Evolutionary conservation across 1,140 invertebrate species (phyloP).

Genomic region (Phthorimaea operculella): DNA sequence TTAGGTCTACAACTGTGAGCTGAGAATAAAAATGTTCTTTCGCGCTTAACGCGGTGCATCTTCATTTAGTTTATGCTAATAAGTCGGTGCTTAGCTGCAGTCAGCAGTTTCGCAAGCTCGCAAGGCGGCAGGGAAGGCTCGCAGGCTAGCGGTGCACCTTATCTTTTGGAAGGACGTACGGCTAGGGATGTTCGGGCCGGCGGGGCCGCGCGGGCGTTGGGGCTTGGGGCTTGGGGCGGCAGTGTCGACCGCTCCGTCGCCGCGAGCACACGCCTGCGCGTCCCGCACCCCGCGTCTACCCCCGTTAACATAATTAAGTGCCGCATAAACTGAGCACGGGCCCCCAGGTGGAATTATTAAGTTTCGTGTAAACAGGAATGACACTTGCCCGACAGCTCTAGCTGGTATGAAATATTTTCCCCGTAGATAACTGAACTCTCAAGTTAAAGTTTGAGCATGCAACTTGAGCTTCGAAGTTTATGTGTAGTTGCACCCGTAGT

Average conservation of each 20-base stretch:
- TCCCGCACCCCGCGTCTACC: constrained; percentile 14
- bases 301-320: constrained; percentile 56
- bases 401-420: constrained; percentile 31
- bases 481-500: constrained; percentile 4
- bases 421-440: constrained; percentile 7
- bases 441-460: constrained; percentile 3
- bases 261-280: constrained; percentile 42
- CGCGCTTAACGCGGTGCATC: constrained; percentile 29
- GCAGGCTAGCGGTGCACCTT: constrained; percentile 32
- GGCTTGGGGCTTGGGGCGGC: constrained; percentile 11
- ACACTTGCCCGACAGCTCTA: constrained; percentile 22
- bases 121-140: constrained; percentile 30
- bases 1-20: too few species aligned
- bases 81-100: constrained; percentile 44
- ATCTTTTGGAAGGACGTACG: constrained; percentile 35
- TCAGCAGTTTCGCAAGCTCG: constrained; percentile 45
- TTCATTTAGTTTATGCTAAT: constrained; percentile 60
- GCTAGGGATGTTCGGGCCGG: constrained; percentile 34
- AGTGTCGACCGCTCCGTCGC: constrained; percentile 49
- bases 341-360: constrained; percentile 44
- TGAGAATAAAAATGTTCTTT: too few species aligned
- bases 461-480: constrained; percentile 1
- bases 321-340: constrained; percentile 48
- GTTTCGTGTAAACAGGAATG: constrained; percentile 36
- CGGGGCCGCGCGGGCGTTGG: constrained; percentile 25